A percentile compares a stretch with the other conserved stretches of the same genome.
phyloP scores from a whole-genome alignment of 2,888 invertebrate species.

The Liodrosophila aerea region DNA sequence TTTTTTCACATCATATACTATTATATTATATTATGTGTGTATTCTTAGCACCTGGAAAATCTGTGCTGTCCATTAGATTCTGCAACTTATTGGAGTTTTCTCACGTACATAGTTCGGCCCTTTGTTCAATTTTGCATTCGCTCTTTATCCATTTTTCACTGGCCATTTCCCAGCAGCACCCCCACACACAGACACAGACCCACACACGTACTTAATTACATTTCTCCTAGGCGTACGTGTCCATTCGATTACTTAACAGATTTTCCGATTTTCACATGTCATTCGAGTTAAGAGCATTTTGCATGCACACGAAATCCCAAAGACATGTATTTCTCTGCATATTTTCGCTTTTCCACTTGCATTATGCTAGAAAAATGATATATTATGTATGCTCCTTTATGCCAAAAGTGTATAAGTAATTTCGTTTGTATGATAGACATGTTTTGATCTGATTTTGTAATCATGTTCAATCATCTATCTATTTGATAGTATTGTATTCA shows the following conservation, averaged over 20 bases:
- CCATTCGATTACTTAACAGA: conserved; percentile 75
- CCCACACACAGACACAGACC: conserved; percentile 21
- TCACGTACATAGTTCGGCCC: conserved; percentile 63
- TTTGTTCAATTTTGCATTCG: conserved; percentile 52
- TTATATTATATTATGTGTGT: neutral
- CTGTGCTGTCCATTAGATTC: conserved; percentile 9
- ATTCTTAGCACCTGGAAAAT: conserved; percentile 47
- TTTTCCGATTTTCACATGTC: conserved; percentile 69
- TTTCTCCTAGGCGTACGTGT: conserved; percentile 56
- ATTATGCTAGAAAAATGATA: conserved; percentile 36
- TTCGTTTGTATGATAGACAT: conserved; percentile 15
- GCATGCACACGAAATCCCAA: conserved; percentile 67
- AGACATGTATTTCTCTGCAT: conserved; percentile 23
- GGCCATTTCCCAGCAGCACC: conserved; percentile 32
- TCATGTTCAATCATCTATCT: too few relatives aligned
- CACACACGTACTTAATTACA: conserved; percentile 36
- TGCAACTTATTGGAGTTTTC: conserved; percentile 43
- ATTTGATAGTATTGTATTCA: too few relatives aligned
- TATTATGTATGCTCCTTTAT: conserved; percentile 50
- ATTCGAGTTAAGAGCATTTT: conserved; percentile 76
- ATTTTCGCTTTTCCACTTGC: conserved; percentile 17
- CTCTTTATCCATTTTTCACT: conserved; percentile 37
- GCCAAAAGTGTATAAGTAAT: neutral
- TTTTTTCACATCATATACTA: too few relatives aligned
- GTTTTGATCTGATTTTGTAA: conserved; percentile 7